Conservation (phyloP, 2,797 vertebrate genomes). For the Danio tinwini region DNA sequence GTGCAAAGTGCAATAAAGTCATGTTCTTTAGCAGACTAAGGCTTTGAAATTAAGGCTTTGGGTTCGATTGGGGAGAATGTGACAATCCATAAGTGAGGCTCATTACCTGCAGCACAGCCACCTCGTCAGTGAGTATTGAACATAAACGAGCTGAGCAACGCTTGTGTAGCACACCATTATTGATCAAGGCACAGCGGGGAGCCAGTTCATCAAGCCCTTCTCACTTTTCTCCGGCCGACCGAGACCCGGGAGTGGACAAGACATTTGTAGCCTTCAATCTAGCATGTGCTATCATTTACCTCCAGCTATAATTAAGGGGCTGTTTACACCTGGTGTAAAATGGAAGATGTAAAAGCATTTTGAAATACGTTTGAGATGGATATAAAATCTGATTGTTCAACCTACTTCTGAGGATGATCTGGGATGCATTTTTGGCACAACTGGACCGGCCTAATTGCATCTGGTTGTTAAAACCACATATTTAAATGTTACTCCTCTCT, state of each 20-base stretch:
- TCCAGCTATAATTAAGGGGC: constrained; percentile 4
- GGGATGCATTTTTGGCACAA: no score
- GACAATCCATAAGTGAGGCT: constrained; percentile 56
- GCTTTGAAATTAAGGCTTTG: constrained; percentile 39
- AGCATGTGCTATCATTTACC: constrained; percentile 5
- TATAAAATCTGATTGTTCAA: no score
- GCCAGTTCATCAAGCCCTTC: constrained; percentile 45
- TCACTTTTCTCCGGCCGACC: constrained; percentile 4
- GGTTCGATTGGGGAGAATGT: constrained; percentile 50
- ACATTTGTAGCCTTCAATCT: background rate
- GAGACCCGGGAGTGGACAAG: constrained; percentile 4
- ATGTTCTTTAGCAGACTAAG: constrained; percentile 23
- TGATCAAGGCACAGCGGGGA: constrained; percentile 48
- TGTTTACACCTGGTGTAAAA: no score
- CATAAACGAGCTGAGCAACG: constrained; percentile 46
- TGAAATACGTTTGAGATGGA: no score
- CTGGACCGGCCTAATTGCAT: no score
- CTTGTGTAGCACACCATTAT: constrained; percentile 36
- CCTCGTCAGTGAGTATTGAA: constrained; percentile 47
- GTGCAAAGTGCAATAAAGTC: constrained; percentile 13
- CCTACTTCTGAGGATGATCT: no score
- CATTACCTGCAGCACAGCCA: constrained; percentile 50
- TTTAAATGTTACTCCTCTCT: no score
- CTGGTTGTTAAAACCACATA: no score
- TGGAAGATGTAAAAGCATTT: no score